Evolutionary conservation across 1,140 invertebrate genomes (phyloP).

Genomic region (Calephelis virginiensis): DNA sequence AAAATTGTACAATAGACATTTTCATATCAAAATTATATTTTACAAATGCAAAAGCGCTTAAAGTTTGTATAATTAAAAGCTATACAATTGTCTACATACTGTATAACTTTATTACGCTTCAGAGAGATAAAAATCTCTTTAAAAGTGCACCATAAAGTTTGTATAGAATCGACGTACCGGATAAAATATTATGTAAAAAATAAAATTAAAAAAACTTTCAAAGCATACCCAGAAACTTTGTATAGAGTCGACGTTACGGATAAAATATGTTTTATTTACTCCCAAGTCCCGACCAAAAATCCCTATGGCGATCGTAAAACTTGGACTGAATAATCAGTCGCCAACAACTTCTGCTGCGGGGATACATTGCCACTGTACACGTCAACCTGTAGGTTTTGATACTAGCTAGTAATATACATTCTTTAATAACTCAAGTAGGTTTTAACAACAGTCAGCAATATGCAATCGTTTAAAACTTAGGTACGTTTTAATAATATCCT

Average conservation of each 20-base stretch:
- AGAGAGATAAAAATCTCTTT: neutral
- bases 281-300: conserved; percentile 20
- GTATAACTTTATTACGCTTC: neutral
- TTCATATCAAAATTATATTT: too few relatives aligned
- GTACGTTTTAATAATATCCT: too few relatives aligned
- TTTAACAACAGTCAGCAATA: too few relatives aligned
- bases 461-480: too few relatives aligned
- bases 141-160: conserved; percentile 5
- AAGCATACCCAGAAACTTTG: neutral
- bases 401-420: conserved; percentile 11
- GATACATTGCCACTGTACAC: neutral
- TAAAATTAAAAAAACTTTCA: conserved; percentile 2
- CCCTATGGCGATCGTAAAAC: conserved; percentile 34
- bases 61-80: neutral
- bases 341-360: conserved; percentile 27
- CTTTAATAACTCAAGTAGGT: too few relatives aligned
- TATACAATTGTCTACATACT: neutral
- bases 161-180: conserved; percentile 12
- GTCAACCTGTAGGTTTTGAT: neutral
- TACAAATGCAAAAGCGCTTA: neutral
- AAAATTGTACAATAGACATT: too few relatives aligned
- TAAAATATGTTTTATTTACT: conserved; percentile 30
- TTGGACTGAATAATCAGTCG: conserved; percentile 36
- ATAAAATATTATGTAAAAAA: conserved; percentile 7
- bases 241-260: conserved; percentile 7